Evolutionary conservation across 2,797 vertebrate species (phyloP), one percentile per base, ranked within the genome.

Genomic region (Thunnus albacares): DNA sequence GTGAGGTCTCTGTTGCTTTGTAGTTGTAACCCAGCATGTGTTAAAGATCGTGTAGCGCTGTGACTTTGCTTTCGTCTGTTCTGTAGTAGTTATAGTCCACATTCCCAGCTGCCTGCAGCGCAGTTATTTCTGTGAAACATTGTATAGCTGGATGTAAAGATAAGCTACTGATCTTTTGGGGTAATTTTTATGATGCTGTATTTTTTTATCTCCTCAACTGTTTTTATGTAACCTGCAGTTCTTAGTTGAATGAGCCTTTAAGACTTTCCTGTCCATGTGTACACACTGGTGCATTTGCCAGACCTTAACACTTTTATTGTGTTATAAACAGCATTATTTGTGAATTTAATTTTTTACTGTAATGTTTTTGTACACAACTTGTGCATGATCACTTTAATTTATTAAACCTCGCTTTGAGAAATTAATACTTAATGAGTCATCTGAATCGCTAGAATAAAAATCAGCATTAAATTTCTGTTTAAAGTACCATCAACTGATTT

Each of bases 351-450:
- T 96, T 93, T 95, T 96, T 95, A 90, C 92, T 96, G 95, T 97
- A 95, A 95, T 93, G 89, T 88, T 94, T 95, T 95, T 96, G 90
- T 96, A 95, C 90, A 91, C 95, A 95, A 95, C 94, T 94, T 96
- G 92, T 91, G 97, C 97, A 98, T 98, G 97, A 95, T 93, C 92
- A 93, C 92, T 95, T 98, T 99, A 98, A 99, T 98, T 98, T 98
- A 99, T 99, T 99, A 99, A 99, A 98, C 95, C 93, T 95, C 96
- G 90, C 94, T 96, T 96, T 97, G 96, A 96, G 93, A 96, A 94
- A 92, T 90, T 53, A 78, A 64, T 59, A 66, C 26, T 58, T 76
- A 20, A 43, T 73, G 86, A 80, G 75, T 87, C 59, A 30, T 80
- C 47, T 82, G 22, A 79, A 18, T 81, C 65, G 49, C 49, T 47